Percentiles rank a stretch among this genome's conserved stretches.
These are phyloP conservation scores for Taxidea taxus DNA, from an alignment of 2,113 vertebrate genomes.

Conservation along the genomic window DNA sequence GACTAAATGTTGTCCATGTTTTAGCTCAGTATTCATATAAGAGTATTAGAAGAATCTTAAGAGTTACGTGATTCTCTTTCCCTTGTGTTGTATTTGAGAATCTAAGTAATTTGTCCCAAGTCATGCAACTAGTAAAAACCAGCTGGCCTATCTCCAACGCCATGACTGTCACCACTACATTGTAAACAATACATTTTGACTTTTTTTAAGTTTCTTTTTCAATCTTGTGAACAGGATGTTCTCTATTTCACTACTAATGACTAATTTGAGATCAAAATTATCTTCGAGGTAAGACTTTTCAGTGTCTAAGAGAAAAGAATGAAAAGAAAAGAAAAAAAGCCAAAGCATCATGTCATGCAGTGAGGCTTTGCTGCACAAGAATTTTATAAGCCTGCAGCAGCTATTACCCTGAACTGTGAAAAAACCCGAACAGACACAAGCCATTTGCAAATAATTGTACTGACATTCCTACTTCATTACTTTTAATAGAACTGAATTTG, in stretches of 20 bases:
- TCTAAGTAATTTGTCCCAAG: background rate
- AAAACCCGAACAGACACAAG: background rate
- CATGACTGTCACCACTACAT: background rate
- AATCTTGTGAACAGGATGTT: background rate
- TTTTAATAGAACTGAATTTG: conserved; percentile 45
- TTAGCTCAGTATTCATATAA: background rate
- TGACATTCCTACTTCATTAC: conserved; percentile 46
- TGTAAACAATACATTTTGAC: background rate
- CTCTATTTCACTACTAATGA: background rate
- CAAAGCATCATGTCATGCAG: background rate
- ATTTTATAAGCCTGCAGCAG: background rate
- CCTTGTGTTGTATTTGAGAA: background rate
- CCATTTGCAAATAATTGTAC: conserved; percentile 37
- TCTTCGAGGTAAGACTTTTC: background rate
- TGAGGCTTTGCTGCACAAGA: background rate
- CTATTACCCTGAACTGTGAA: background rate
- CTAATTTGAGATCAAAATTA: background rate
- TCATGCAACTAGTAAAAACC: background rate
- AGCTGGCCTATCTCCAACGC: background rate
- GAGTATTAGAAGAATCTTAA: background rate
- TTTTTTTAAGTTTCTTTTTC: background rate
- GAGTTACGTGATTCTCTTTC: background rate
- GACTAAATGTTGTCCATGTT: background rate
- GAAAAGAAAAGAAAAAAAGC: background rate
- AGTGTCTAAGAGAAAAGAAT: background rate